These are phyloP conservation scores for Hiodon alosoides DNA, from an alignment of 2,113 vertebrate genomes.

Conservation along the genomic window DNA sequence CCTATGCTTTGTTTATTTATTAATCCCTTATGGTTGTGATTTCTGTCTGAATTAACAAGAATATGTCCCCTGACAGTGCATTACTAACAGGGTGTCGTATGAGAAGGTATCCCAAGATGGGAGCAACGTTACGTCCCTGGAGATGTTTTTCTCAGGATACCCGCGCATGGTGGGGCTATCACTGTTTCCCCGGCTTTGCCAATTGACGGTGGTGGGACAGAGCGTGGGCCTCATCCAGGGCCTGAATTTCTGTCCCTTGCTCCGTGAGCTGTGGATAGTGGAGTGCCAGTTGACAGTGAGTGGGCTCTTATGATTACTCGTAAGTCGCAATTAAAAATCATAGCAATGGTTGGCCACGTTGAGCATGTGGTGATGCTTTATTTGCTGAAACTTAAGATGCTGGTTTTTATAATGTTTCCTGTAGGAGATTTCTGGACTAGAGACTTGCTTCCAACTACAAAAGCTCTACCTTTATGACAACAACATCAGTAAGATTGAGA, in stretches of 20 bases:
- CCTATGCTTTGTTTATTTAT: background rate
- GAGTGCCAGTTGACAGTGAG: slow-evolving; percentile 70
- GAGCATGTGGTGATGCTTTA: background rate
- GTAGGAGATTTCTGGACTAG: slow-evolving; percentile 66
- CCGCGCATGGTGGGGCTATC: slow-evolving; percentile 68
- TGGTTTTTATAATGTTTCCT: slow-evolving; percentile 21
- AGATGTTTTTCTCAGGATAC: slow-evolving; percentile 78
- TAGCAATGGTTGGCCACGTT: too few relatives aligned
- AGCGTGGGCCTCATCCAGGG: slow-evolving; percentile 64
- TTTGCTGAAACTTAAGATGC: background rate
- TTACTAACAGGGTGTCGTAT: slow-evolving; percentile 65
- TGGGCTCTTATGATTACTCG: slow-evolving; percentile 21
- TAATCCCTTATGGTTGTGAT: background rate
- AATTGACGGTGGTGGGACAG: slow-evolving; percentile 70
- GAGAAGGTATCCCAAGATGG: slow-evolving; percentile 64
- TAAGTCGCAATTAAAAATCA: background rate
- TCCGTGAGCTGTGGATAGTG: slow-evolving; percentile 74
- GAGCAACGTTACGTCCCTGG: slow-evolving; percentile 51
- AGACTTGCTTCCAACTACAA: slow-evolving; percentile 62
- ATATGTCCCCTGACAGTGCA: slow-evolving; percentile 55
- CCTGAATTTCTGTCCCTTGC: slow-evolving; percentile 58
- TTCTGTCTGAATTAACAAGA: background rate
- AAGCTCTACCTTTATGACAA: slow-evolving; percentile 76
- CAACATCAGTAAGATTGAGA: slow-evolving; percentile 65
- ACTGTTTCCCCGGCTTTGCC: slow-evolving; percentile 63